phyloP scores from a whole-genome alignment of 2,113 vertebrate species.

The Morone chrysops region DNA sequence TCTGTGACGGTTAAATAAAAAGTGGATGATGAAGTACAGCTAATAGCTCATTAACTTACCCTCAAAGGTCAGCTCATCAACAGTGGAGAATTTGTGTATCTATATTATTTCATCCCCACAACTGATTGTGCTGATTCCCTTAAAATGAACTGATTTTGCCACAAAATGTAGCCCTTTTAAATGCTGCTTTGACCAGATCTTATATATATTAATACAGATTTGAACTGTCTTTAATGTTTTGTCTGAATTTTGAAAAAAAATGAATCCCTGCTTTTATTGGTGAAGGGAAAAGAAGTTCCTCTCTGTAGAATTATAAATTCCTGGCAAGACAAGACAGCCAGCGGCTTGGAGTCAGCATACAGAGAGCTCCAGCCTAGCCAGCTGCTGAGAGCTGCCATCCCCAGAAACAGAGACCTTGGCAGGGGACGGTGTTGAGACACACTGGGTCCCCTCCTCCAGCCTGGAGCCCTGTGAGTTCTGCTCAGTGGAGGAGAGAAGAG shows the following conservation, averaged over 20 bases:
- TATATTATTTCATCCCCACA: neutral
- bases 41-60: neutral
- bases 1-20: neutral
- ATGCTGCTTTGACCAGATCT: neutral
- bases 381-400: slow-evolving; percentile 78
- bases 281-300: slow-evolving; percentile 28
- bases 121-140: neutral
- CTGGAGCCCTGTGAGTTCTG: slow-evolving; percentile 71
- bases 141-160: neutral
- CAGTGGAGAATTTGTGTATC: neutral
- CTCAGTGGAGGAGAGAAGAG: slow-evolving; percentile 61
- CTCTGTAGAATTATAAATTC: slow-evolving; percentile 60
- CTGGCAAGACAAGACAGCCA: slow-evolving; percentile 60
- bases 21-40: neutral
- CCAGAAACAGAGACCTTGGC: slow-evolving; percentile 75
- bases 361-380: slow-evolving; percentile 66
- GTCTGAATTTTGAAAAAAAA: slow-evolving; percentile 4
- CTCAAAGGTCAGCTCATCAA: neutral
- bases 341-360: slow-evolving; percentile 55
- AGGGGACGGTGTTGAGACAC: slow-evolving; percentile 70
- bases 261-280: neutral
- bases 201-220: neutral
- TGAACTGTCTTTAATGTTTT: neutral
- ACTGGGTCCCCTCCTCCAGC: slow-evolving; percentile 66
- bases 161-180: neutral